These are phyloP conservation scores for Balaeniceps rex DNA, from an alignment of 2,113 vertebrate genomes.

Conservation along the genomic window DNA sequence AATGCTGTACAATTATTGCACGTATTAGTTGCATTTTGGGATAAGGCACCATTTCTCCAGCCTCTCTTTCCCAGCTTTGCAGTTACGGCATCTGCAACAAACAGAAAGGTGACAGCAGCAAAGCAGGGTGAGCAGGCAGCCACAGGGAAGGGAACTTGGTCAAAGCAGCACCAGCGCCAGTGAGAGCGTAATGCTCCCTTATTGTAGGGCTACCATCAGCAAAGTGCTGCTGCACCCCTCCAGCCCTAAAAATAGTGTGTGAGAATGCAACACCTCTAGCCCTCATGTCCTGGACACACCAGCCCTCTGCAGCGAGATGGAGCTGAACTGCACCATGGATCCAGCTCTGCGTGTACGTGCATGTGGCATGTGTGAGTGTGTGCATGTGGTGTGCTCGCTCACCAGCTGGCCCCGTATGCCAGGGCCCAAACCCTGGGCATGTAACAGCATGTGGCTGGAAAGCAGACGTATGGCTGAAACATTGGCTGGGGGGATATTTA, in stretches of 20 bases:
- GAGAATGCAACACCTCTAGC: background rate
- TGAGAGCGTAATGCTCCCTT: background rate
- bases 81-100: background rate
- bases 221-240: background rate
- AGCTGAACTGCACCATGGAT: background rate
- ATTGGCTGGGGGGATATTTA: background rate
- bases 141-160: background rate
- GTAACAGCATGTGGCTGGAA: background rate
- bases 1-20: background rate
- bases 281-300: background rate
- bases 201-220: background rate
- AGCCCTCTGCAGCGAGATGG: background rate
- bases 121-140: background rate
- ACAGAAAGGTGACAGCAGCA: background rate
- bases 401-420: too few relatives aligned
- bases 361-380: background rate
- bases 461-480: background rate
- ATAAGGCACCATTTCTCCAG: background rate
- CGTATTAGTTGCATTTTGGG: background rate
- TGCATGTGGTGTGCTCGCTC: too few relatives aligned
- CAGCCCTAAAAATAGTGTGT: background rate
- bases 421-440: background rate
- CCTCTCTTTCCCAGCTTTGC: background rate
- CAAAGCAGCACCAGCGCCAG: background rate
- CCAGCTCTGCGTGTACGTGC: background rate